Conservation (phyloP, 2,888 invertebrate genomes). For the Thyatira batis region DNA sequence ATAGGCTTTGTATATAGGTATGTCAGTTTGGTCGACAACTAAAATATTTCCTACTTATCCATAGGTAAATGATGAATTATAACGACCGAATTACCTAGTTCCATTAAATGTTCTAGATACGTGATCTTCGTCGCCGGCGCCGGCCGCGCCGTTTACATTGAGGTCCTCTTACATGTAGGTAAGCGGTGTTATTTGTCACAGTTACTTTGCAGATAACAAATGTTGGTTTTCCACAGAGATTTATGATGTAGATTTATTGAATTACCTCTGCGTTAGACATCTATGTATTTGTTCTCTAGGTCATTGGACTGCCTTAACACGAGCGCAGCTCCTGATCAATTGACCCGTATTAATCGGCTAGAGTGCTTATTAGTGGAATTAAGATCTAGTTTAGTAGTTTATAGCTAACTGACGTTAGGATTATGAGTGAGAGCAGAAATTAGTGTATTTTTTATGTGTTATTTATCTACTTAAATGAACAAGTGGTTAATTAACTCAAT, state of each 20-base stretch:
- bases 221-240: constrained; percentile 22
- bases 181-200: constrained; percentile 32
- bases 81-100: constrained; percentile 37
- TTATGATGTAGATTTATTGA: constrained; percentile 37
- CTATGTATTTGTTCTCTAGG: constrained; percentile 25
- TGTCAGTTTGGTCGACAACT: no score
- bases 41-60: background rate
- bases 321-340: constrained; percentile 39
- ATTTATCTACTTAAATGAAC: no score
- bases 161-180: background rate
- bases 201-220: constrained; percentile 24
- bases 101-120: constrained; percentile 16
- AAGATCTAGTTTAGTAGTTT: constrained; percentile 27
- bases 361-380: constrained; percentile 38
- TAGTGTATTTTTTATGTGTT: background rate
- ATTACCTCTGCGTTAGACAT: constrained; percentile 17
- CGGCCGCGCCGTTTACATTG: constrained; percentile 5
- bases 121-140: constrained; percentile 1
- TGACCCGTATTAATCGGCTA: constrained; percentile 39
- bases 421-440: background rate
- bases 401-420: constrained; percentile 11
- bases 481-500: no score
- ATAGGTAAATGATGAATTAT: constrained; percentile 3
- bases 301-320: constrained; percentile 22
- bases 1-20: no score